Evolutionary conservation across 1,140 invertebrate genomes (phyloP).

Genomic region (honey bee (Apis mellifera)): Amel_HAv3.1 CM009945.2:4579001-4579500

Average conservation of each 20-base stretch:
- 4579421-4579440: neutral
- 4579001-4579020: neutral
- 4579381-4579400: neutral
- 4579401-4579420: neutral
- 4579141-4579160: slow-evolving; percentile 73
- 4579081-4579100: slow-evolving; percentile 41
- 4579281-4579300: slow-evolving; percentile 9
- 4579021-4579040: neutral
- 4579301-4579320: neutral
- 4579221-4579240: slow-evolving; percentile 7
- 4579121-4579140: slow-evolving; percentile 27
- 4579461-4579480: neutral
- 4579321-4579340: slow-evolving; percentile 18
- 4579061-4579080: slow-evolving; percentile 48
- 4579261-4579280: neutral
- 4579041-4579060: neutral
- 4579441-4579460: neutral
- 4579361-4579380: neutral
- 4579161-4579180: slow-evolving; percentile 70
- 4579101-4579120: slow-evolving; percentile 67
- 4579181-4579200: slow-evolving; percentile 17
- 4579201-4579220: neutral
- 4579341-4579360: neutral
- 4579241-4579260: neutral
- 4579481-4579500: neutral